Conservation (phyloP, 37 sponge, comb jelly and placozoan genomes). For the Aphrocallistes beatrix region DNA sequence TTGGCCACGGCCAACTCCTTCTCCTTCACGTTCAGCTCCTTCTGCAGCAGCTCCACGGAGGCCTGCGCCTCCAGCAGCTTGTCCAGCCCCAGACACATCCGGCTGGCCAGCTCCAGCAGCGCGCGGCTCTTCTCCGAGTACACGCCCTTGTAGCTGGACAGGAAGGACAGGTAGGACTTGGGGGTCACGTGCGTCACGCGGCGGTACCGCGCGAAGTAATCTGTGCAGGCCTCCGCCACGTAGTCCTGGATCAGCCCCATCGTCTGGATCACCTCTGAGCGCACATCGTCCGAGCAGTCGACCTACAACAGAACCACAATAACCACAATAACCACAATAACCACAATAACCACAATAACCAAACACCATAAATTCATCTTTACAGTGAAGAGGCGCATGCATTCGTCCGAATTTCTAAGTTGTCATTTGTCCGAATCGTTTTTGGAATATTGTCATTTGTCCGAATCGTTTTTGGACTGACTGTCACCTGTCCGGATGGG, state of each 20-base stretch:
- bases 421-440: too few relatives aligned
- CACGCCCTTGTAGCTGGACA: constrained; percentile 77
- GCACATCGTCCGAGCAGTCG: constrained; percentile 60
- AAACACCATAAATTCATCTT: too few relatives aligned
- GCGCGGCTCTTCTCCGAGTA: constrained; percentile 70
- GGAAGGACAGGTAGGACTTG: constrained; percentile 96
- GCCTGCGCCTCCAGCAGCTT: constrained; percentile 90
- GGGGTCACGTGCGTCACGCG: constrained; percentile 97
- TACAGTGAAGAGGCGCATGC: too few relatives aligned
- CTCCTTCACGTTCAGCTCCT: constrained; percentile 87
- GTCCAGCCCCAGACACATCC: constrained; percentile 90
- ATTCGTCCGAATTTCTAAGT: too few relatives aligned
- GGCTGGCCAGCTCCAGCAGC: constrained; percentile 63
- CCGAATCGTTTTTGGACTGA: too few relatives aligned
- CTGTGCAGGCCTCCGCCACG: constrained; percentile 89
- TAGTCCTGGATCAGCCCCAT: constrained; percentile 97
- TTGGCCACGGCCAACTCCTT: constrained; percentile 85
- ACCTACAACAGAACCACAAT: constrained; percentile 34
- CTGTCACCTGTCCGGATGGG: too few relatives aligned
- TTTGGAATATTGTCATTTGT: too few relatives aligned
- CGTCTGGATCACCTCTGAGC: constrained; percentile 71
- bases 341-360: too few relatives aligned
- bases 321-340: too few relatives aligned
- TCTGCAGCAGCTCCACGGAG: constrained; percentile 61
- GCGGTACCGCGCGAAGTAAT: constrained; percentile 86